A percentile compares a stretch with the other conserved stretches of the same genome.
phyloP scores from a whole-genome alignment of 1,140 invertebrate genomes.

The Colletes gigas region DNA sequence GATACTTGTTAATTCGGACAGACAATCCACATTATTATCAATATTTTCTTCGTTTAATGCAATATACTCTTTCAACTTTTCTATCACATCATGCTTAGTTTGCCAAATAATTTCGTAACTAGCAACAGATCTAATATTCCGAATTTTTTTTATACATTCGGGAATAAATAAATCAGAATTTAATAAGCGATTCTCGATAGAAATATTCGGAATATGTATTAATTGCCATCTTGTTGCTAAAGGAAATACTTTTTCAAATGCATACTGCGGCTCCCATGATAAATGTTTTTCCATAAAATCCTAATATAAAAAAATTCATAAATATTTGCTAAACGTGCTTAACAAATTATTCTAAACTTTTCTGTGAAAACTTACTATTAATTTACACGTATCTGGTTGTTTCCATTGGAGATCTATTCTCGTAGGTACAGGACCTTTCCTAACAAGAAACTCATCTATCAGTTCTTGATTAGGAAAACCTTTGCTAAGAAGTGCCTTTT shows the following conservation, averaged over 20 bases:
- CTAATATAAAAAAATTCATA: conserved; percentile 76
- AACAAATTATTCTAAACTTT: conserved; percentile 15
- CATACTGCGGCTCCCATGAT: conserved; percentile 88
- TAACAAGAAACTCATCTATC: conserved; percentile 87
- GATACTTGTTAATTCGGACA: conserved; percentile 83
- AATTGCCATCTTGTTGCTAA: conserved; percentile 88
- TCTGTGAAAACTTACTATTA: conserved; percentile 81
- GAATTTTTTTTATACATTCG: conserved; percentile 83
- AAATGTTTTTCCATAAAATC: conserved; percentile 85
- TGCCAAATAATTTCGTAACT: conserved; percentile 88
- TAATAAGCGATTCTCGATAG: conserved; percentile 49
- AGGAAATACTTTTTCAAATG: conserved; percentile 89
- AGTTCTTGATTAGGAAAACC: conserved; percentile 87
- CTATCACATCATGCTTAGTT: conserved; percentile 82
- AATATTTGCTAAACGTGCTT: not conserved
- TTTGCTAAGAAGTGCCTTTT: conserved; percentile 84
- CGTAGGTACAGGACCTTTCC: conserved; percentile 78
- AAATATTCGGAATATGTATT: conserved; percentile 73
- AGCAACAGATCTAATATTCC: conserved; percentile 84
- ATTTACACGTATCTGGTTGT: conserved; percentile 86
- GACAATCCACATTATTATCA: conserved; percentile 66
- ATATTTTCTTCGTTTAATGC: conserved; percentile 70
- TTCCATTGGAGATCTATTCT: conserved; percentile 83
- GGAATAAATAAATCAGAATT: conserved; percentile 76
- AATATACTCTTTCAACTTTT: conserved; percentile 82